Conservation (phyloP, 2,113 vertebrate species). For the Myanophis thanlyinensis region DNA sequence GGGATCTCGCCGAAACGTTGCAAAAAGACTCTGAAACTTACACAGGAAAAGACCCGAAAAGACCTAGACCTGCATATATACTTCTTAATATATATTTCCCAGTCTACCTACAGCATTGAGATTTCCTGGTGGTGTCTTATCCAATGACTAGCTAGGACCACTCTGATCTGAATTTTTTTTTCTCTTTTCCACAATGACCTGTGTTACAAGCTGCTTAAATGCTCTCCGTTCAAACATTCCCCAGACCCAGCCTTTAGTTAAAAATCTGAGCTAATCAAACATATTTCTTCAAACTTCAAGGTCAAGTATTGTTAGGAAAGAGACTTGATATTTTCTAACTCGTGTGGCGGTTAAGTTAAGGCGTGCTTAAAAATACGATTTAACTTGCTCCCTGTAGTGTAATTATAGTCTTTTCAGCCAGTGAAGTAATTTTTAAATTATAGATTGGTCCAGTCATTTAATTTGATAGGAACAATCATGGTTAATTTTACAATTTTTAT, state of each 20-base stretch:
- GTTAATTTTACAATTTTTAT: conserved; percentile 26
- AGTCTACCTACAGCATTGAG: not conserved
- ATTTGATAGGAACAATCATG: conserved; percentile 16
- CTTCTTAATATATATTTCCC: too few species aligned
- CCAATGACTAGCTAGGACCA: not conserved
- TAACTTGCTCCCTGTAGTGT: conserved; percentile 19
- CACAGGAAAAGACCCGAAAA: too few species aligned
- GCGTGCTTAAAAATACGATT: conserved; percentile 17
- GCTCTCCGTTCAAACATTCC: not conserved
- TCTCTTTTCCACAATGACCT: not conserved
- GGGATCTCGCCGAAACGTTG: too few species aligned
- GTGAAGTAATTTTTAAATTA: conserved; percentile 27
- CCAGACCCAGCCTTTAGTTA: not conserved
- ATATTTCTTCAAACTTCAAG: not conserved
- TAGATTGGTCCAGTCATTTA: conserved; percentile 18
- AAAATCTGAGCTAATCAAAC: not conserved
- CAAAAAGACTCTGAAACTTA: too few species aligned
- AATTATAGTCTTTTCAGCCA: conserved; percentile 26
- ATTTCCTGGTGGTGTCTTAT: not conserved
- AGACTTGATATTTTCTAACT: conserved; percentile 21
- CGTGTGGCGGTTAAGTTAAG: conserved; percentile 22
- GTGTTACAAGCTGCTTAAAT: not conserved
- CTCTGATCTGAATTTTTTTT: not conserved
- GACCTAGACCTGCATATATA: too few species aligned
- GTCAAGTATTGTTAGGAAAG: not conserved